Evolutionary conservation across 2,797 vertebrate species (phyloP), one percentile per base, ranked within the genome.

Genomic region (Pelochelys cantorii): DNA sequence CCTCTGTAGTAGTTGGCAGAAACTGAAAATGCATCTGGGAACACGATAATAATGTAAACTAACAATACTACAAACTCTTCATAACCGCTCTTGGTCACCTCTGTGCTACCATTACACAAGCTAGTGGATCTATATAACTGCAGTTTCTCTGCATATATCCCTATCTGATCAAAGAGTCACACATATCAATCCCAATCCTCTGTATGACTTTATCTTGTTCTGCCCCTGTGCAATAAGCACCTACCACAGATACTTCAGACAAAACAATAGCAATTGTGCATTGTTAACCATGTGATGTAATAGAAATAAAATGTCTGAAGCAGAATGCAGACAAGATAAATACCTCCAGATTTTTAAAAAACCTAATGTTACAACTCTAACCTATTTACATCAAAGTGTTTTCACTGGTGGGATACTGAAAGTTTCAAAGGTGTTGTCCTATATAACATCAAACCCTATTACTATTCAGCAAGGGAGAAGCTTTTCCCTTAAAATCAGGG

Each of bases 341-440:
- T 92, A 54, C 80, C 88, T 96, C 94, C 93, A 85, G 85, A 93
- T 78, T 59, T 62, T 62, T 62, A 12, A 91, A 83, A 79, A 85
- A 85, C 90, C 83, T 7, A 86, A 94, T 84, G 34, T 88, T 82
- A 91, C 53, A 81, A 86, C 60, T 92, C 91, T 95, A 97, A 94
- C 85, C 90, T 91, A 85, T 89, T 96, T 97, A 96, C 75, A 91
- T 85, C 84, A 68, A 95, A 90, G 78, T 90, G 91, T 95, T 96
- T 96, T 95, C 93, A 90, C 82, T 90, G 78, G 74, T 94, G 90
- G 78, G 54, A 91, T 94, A 94, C 94, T 91, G 88, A 94, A 96
- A 94, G 94, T 96, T 96, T 96, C 94, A 91, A 90, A 96, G 95
- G 96, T 91, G 91, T 96, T 88, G 94, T 97, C 92, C 92, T 95